Evolutionary conservation across 2,888 invertebrate species (phyloP).

Genomic region (Leptopterna dolabrata): DNA sequence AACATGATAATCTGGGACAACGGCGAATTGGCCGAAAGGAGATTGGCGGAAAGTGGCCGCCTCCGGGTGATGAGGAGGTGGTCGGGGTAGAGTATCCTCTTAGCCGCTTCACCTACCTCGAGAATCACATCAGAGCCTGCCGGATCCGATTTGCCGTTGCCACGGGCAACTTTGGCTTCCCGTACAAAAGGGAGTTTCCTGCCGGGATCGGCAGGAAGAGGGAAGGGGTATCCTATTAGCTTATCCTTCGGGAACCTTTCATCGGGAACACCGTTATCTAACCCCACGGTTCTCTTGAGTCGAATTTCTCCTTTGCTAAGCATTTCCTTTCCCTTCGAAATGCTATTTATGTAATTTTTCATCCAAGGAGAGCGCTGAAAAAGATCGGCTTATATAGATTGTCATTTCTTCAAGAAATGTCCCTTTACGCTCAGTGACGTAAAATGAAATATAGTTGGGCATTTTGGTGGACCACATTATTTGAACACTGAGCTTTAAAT

Average conservation of each 20-base stretch:
- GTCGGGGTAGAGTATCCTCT: conserved; percentile 3
- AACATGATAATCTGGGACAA: conserved; percentile 32
- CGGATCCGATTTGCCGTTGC: conserved; percentile 33
- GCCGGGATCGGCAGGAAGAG: background rate
- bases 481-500: too few species aligned
- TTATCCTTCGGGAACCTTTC: conserved; percentile 42
- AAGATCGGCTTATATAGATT: too few species aligned
- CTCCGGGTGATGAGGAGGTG: background rate
- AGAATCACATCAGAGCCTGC: conserved; percentile 45
- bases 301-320: conserved; percentile 11
- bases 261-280: conserved; percentile 35
- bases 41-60: conserved; percentile 34
- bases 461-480: too few species aligned
- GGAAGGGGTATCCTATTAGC: conserved; percentile 4
- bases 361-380: background rate
- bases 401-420: too few species aligned
- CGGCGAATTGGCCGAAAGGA: conserved; percentile 38
- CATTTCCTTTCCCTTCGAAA: background rate
- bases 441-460: too few species aligned
- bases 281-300: background rate
- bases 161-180: conserved; percentile 13
- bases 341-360: background rate
- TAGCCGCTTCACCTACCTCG: conserved; percentile 47
- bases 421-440: too few species aligned
- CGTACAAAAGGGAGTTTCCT: conserved; percentile 14